These are phyloP conservation scores for Scalopus aquaticus DNA, from an alignment of 2,113 vertebrate genomes.

Conservation along the genomic window DNA sequence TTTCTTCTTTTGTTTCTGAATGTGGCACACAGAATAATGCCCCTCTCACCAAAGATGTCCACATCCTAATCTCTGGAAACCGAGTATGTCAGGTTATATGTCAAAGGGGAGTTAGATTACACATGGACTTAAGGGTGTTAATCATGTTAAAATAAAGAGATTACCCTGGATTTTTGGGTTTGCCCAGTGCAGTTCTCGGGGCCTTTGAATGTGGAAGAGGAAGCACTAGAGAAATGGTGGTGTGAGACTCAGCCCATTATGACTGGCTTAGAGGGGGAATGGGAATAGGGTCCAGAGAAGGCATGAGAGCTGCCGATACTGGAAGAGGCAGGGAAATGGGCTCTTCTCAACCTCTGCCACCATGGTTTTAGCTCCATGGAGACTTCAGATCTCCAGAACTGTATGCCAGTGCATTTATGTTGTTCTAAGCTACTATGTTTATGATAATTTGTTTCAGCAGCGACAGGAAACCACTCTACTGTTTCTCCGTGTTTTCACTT, in stretches of 20 bases:
- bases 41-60: not conserved
- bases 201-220: not conserved
- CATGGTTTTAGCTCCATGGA: not conserved
- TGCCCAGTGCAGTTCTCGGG: fast-evolving
- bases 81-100: not conserved
- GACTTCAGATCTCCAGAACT: not conserved
- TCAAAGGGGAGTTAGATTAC: not conserved
- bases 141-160: not conserved
- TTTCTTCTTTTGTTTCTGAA: not conserved
- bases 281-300: no score
- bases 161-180: not conserved
- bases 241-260: not conserved
- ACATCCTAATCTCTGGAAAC: not conserved
- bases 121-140: not conserved
- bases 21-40: not conserved
- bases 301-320: no score
- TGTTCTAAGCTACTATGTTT: not conserved
- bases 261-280: fast-evolving
- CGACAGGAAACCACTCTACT: not conserved
- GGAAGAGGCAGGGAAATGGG: not conserved
- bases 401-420: no score
- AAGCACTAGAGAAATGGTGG: not conserved
- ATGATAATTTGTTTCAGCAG: not conserved
- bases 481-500: not conserved
- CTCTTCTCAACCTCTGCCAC: not conserved